Conservation (phyloP, 2,888 invertebrate genomes). For the Noctuana brunneofusca region DNA sequence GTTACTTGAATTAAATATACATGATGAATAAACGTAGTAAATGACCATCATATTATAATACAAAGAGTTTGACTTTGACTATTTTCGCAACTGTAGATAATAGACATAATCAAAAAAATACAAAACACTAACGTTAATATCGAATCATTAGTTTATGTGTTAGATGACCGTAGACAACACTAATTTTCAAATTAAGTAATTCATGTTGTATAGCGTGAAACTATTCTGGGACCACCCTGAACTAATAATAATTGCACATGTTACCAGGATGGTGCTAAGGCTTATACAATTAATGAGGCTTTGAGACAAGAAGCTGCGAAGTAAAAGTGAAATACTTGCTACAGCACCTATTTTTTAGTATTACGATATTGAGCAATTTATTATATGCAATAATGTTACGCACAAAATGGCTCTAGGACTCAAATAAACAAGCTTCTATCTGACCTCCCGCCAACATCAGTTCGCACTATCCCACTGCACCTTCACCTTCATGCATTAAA, state of each 20-base stretch:
- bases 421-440: constrained; percentile 61
- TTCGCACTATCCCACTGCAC: constrained; percentile 69
- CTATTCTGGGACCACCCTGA: constrained; percentile 13
- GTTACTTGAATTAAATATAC: constrained; percentile 52
- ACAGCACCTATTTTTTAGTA: constrained; percentile 26
- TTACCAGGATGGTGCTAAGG: constrained; percentile 35
- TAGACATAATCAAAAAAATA: constrained; percentile 39
- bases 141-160: constrained; percentile 53
- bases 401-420: constrained; percentile 74
- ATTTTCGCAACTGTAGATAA: constrained; percentile 66
- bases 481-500: constrained; percentile 66
- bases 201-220: constrained; percentile 12
- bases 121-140: constrained; percentile 59
- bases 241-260: constrained; percentile 28
- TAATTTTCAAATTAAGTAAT: constrained; percentile 13
- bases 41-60: constrained; percentile 67
- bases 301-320: constrained; percentile 32
- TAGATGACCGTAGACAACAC: constrained; percentile 55
- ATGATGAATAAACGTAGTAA: constrained; percentile 60
- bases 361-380: constrained; percentile 25
- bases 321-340: constrained; percentile 26
- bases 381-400: constrained; percentile 46
- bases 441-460: constrained; percentile 48
- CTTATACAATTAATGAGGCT: constrained; percentile 23
- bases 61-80: constrained; percentile 82